phyloP scores from a whole-genome alignment of 2,888 invertebrate species.

The Pristionchus arcanus region DNA sequence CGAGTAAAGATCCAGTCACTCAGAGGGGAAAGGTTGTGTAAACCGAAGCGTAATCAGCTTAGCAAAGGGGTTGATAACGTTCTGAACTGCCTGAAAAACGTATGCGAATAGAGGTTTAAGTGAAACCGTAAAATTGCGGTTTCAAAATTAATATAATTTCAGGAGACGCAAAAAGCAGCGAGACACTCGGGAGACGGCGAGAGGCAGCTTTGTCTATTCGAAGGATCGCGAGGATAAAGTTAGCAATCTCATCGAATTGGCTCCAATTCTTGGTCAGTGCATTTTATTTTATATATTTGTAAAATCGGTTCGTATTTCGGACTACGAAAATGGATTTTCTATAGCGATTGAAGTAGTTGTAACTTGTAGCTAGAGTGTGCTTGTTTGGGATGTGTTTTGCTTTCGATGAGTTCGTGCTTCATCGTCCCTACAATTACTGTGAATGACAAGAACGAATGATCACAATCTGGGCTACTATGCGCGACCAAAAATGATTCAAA shows the following conservation, averaged over 20 bases:
- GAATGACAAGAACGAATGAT: too few species aligned
- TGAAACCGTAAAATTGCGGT: not conserved
- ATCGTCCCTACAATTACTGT: too few species aligned
- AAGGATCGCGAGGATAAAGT: conserved; percentile 69
- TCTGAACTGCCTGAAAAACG: not conserved
- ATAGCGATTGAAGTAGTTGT: too few species aligned
- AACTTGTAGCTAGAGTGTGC: too few species aligned
- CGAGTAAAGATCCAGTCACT: conserved; percentile 30
- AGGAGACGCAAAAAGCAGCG: conserved; percentile 64
- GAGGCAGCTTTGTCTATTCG: conserved; percentile 64
- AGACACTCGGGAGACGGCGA: conserved; percentile 31
- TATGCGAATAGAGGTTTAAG: not conserved
- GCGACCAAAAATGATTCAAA: too few species aligned
- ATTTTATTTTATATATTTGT: too few species aligned
- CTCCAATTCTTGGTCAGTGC: conserved; percentile 72
- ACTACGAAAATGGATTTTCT: too few species aligned
- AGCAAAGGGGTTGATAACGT: conserved; percentile 12
- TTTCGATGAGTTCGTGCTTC: too few species aligned
- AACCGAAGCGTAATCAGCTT: conserved; percentile 38
- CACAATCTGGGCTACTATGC: too few species aligned
- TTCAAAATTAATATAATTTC: not conserved
- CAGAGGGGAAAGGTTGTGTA: conserved; percentile 33
- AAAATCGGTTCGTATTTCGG: too few species aligned
- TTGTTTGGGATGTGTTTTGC: too few species aligned
- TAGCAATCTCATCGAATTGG: conserved; percentile 73